Evolutionary conservation across 2,113 vertebrate species (phyloP), one percentile per base, ranked within the genome.

Genomic region (Lagenorhynchus albirostris): DNA sequence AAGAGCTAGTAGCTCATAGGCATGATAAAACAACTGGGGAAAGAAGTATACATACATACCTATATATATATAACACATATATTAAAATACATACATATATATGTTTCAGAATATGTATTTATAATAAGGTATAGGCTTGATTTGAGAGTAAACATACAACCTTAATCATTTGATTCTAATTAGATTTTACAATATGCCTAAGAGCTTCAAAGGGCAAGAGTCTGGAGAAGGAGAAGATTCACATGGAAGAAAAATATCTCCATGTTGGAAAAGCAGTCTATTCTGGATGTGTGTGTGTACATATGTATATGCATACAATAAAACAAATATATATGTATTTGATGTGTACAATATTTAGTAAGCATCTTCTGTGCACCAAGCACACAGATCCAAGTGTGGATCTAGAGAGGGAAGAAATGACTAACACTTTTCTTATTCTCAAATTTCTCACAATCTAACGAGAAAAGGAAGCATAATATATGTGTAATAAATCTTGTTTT

Each of bases 81-180:
- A 68, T 50, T 74, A 55, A 23, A 79, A 60, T 25, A 29, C 31
- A 25, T 20, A 8, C 26, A 33, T 68, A 21, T 65, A 25, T 53
- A 36, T 94, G 26, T 68, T 93, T 95, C 67, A 74, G 17, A 87
- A 88, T 94, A 77, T 33, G 1, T 93, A 50, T 63, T 90, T 87
- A 23, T 90, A 88, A 96, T 29, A 38, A 67, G 13, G 33, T 81
- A 8, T n/a, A 96, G 77, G 38, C n/a, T 76, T 67, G 2, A 85
- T 60, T n/a, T 93, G 79, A 94, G 41, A 91, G 25, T 91, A 89
- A 95, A 89, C 36, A 53, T 53, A 73, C 74, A 87, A 96, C 89
- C 31, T 38, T 81, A 93, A 89, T 97, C 47, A 93, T 96, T 92
- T 80, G 12, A 97, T 55, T 89, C 67, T 95, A 85, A 95, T 68